Base-by-base conservation (phyloP, 2,888 invertebrate genomes). In the Gymnosoma rotundatum region DNA sequence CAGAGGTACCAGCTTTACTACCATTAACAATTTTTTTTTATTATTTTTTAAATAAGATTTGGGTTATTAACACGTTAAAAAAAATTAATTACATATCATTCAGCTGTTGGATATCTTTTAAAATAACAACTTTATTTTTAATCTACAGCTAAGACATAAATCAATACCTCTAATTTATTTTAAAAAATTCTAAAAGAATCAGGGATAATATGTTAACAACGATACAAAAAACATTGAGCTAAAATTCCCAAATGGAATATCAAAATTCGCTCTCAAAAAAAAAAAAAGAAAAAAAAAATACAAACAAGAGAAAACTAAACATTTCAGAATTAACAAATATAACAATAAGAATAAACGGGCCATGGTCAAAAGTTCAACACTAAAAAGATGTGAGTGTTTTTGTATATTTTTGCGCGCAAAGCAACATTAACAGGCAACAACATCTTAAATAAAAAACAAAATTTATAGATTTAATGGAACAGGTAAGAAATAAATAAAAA, bases 361-460 rank as follows among this genome's bases (percentile, higher is more conserved):
- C 86, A 85, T 78, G 86, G 86, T 74, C 83, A 86, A 79, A 82
- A 79, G 85, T 78, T 69, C 60, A 56, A 56, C 16, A 32, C 10
- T 25, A 14, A 38, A 48, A 45, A 64, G 32, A 50, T 63, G 61
- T 50, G 9, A 2, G 6, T 48, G 45, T 16, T 6, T 48, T 5
- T 32, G 32, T 32, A 32, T 32, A 32, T 10, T 4, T 16, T 12
- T 25, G 61, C 12, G n/a, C n/a, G 36, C 21, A 38, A 38, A n/a
- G 10, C 38, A 42, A 56, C 50, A 16, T 1, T 21, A 67, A 10
- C 32, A 42, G 7, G 12, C 21, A 54, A 8, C 20, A 25, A 45
- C 54, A 18, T 32, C 25, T 45, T 64, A 20, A 25, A 48, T 12
- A 8, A 16, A 14, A 9, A 25, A 32, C 16, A 12, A 21, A 38